Percentiles rank a stretch among this genome's conserved stretches.
Evolutionary conservation across 1,140 invertebrate species (phyloP).

Genomic region (Sweltsa coloradensis): DNA sequence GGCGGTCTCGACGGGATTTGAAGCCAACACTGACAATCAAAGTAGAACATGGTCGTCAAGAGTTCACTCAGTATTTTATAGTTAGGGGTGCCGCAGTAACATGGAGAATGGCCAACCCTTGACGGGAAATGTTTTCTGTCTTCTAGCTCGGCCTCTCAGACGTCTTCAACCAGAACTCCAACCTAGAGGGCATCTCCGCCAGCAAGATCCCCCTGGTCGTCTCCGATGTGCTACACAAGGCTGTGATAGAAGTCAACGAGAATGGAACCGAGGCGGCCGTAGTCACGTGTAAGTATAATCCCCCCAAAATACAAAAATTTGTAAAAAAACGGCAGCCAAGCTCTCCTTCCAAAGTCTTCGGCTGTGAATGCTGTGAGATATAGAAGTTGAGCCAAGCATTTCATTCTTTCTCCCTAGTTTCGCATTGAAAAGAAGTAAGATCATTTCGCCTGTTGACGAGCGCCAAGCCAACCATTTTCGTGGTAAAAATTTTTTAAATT

Average conservation of each 20-base stretch:
- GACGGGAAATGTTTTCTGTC: not conserved
- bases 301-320: too few relatives aligned
- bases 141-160: constrained; percentile 9
- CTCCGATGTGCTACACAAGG: constrained; percentile 31
- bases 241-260: constrained; percentile 35
- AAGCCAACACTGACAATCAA: not conserved
- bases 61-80: not conserved
- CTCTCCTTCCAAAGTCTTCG: too few relatives aligned
- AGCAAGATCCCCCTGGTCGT: constrained; percentile 23
- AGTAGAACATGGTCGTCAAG: not conserved
- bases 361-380: too few relatives aligned
- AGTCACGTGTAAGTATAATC: constrained; percentile 29
- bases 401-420: too few relatives aligned
- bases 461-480: too few relatives aligned
- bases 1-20: not conserved
- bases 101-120: not conserved
- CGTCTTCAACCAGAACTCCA: constrained; percentile 14
- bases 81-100: not conserved
- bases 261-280: constrained; percentile 34
- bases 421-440: too few relatives aligned
- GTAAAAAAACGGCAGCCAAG: too few relatives aligned
- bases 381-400: too few relatives aligned
- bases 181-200: constrained; percentile 29
- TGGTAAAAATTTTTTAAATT: too few relatives aligned
- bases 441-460: too few relatives aligned